Base-by-base conservation (phyloP, 2,888 invertebrate species). In the Agriopis marginaria region DNA sequence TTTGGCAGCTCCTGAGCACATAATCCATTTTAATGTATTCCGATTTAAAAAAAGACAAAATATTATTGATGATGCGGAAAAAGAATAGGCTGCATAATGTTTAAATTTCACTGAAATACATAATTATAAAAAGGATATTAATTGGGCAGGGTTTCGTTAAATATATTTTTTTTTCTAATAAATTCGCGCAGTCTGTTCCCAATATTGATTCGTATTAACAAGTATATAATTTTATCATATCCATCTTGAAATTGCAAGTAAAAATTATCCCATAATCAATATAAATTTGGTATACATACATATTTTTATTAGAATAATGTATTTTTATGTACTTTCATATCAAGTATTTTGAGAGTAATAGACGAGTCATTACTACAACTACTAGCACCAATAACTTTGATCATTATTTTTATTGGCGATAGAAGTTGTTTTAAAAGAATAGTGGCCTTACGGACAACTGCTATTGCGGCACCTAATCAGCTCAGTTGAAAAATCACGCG, bases 151-250 rank as follows among this genome's bases (percentile, higher is more conserved):
- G 47, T 66, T 75, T 75, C 63, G 74, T 79, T 10, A 77, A 72
- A 78, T 77, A 77, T 75, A n/a, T n/a, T n/a, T 75, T 77, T 77
- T 71, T 60, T 68, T 70, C 77, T 87, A 86, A 79, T 87, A 88
- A 88, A 87, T 87, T 87, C 87, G 85, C 78, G 77, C 75, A 70
- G 70, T 79, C 78, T 87, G 86, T 81, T 87, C 85, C 86, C 87
- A 77, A 80, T 73, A 65, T 75, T 71, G 69, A 74, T 74, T 75
- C 67, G 53, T 73, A 70, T 51, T 63, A 70, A 71, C 17, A 17
- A 17, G 23, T 61, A n/a, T 45, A 51, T 40, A 7, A 54, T 7
- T 11, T 40, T 50, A 56, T 51, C 47, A 23, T n/a, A 23, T 49
- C 23, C 56, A 44, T 17, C 47, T 42, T 56, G 12, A 64, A 58